Evolutionary conservation across 2,888 invertebrate species (phyloP).

Genomic region (Bibio marci): DNA sequence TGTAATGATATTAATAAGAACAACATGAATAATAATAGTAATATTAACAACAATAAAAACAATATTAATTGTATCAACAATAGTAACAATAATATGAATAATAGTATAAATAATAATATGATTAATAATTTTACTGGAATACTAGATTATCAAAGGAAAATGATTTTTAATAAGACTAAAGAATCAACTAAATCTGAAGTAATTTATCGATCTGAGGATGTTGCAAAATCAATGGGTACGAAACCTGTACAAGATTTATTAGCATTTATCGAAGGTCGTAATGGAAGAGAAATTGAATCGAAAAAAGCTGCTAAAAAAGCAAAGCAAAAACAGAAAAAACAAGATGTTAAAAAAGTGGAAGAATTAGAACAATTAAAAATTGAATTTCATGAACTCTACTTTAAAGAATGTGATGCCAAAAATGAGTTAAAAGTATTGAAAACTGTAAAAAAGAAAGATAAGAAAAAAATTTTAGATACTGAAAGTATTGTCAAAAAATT

Average conservation of each 20-base stretch:
- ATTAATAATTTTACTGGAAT: no score
- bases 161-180: no score
- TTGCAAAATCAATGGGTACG: no score
- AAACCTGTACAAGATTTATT: slow-evolving; percentile 1
- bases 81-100: no score
- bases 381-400: slow-evolving; percentile 26
- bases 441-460: slow-evolving; percentile 20
- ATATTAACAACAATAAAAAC: no score
- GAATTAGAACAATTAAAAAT: slow-evolving; percentile 23
- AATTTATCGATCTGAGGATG: no score
- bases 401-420: slow-evolving; percentile 25
- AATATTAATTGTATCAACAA: no score
- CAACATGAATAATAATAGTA: no score
- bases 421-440: slow-evolving; percentile 21
- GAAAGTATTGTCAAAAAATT: slow-evolving; percentile 26
- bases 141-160: no score
- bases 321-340: slow-evolving; percentile 27
- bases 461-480: slow-evolving; percentile 24
- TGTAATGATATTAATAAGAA: no score
- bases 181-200: no score
- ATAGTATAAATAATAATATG: no score
- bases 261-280: slow-evolving; percentile 5
- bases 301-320: slow-evolving; percentile 29
- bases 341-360: slow-evolving; percentile 24
- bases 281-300: slow-evolving; percentile 1